phyloP scores from a whole-genome alignment of 2,888 invertebrate genomes.

The Sericinus montela region DNA sequence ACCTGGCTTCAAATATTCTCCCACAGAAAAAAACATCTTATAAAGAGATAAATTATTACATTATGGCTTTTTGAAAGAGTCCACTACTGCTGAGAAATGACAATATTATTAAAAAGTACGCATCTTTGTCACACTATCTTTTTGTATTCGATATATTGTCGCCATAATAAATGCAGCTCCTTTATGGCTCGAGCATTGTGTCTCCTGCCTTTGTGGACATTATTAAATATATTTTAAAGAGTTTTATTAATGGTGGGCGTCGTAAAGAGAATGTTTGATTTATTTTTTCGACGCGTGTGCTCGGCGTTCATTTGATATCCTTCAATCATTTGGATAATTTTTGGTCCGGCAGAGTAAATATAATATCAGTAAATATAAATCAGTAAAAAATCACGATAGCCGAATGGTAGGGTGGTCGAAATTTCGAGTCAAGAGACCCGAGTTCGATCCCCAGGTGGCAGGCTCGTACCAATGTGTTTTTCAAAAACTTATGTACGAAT shows the following conservation, averaged over 20 bases:
- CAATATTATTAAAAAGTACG: slow-evolving; percentile 79
- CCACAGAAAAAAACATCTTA: slow-evolving; percentile 74
- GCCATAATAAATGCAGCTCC: slow-evolving; percentile 77
- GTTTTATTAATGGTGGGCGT: slow-evolving; percentile 79
- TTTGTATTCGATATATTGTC: slow-evolving; percentile 79
- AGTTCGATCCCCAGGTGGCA: too few relatives aligned
- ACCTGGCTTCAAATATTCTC: slow-evolving; percentile 64
- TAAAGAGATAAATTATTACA: slow-evolving; percentile 79
- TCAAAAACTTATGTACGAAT: too few relatives aligned
- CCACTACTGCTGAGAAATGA: slow-evolving; percentile 80
- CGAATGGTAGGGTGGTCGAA: too few relatives aligned
- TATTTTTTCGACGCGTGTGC: slow-evolving; percentile 79
- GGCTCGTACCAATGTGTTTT: too few relatives aligned
- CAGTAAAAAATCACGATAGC: too few relatives aligned
- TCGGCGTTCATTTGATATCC: slow-evolving; percentile 53
- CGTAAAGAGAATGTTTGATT: slow-evolving; percentile 71
- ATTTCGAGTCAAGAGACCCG: too few relatives aligned
- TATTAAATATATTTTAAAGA: slow-evolving; percentile 79
- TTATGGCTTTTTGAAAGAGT: slow-evolving; percentile 79
- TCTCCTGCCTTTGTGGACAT: slow-evolving; percentile 73
- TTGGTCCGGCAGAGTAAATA: background rate
- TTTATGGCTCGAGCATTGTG: slow-evolving; percentile 74
- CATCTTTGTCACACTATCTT: slow-evolving; percentile 79
- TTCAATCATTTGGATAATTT: slow-evolving; percentile 59
- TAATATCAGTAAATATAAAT: too few relatives aligned